Percentiles rank a stretch among this genome's conserved stretches.
Conservation (phyloP, 2,888 invertebrate species). For the Pterobdella sp. region DNA sequence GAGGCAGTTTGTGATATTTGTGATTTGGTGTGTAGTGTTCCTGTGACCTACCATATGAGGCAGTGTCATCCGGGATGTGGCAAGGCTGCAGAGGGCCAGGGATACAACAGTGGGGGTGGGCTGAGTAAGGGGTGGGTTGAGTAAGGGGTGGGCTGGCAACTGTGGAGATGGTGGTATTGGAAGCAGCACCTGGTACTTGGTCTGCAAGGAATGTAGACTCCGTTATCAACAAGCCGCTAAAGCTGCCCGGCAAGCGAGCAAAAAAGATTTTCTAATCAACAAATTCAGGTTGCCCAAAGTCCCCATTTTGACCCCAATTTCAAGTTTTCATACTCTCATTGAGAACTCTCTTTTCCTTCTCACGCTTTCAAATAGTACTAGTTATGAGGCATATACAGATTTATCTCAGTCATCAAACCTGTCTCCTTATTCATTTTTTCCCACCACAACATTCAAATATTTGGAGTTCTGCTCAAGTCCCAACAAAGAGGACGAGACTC, state of each 20-base stretch:
- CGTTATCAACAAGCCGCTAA: constrained; percentile 10
- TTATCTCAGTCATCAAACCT: neutral
- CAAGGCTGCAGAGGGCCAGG: constrained; percentile 72
- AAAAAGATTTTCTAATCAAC: too few relatives aligned
- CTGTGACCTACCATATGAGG: constrained; percentile 84
- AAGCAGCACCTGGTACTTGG: constrained; percentile 74
- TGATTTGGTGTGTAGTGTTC: constrained; percentile 59
- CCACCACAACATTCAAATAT: constrained; percentile 46
- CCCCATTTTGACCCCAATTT: neutral
- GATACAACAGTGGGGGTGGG: constrained; percentile 81
- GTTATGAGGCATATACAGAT: neutral
- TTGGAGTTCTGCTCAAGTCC: constrained; percentile 43
- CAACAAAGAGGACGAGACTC: neutral
- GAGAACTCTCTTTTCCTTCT: constrained; percentile 89
- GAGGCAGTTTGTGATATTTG: constrained; percentile 74
- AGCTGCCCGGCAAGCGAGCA: neutral
- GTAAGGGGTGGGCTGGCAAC: too few relatives aligned
- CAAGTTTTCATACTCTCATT: constrained; percentile 8
- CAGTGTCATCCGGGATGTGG: constrained; percentile 84
- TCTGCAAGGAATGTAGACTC: constrained; percentile 79
- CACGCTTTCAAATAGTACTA: constrained; percentile 68
- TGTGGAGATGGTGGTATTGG: constrained; percentile 78
- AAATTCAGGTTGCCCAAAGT: neutral
- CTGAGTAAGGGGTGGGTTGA: constrained; percentile 82
- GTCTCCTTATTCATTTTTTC: constrained; percentile 37